phyloP scores from a whole-genome alignment of 2,113 vertebrate species.

The Plestiodon gilberti region DNA sequence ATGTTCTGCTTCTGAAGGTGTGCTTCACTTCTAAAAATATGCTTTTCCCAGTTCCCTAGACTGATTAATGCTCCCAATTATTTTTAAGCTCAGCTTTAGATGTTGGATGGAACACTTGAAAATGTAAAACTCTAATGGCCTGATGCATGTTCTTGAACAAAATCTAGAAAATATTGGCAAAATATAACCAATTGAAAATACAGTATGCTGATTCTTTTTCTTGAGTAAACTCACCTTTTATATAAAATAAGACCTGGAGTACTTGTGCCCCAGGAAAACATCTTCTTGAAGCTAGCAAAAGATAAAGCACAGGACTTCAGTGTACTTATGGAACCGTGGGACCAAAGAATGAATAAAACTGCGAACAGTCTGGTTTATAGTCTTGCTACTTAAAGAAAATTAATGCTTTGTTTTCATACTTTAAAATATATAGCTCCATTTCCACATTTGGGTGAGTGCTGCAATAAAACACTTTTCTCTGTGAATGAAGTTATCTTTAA shows the following conservation, averaged over 20 bases:
- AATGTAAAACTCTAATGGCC: neutral
- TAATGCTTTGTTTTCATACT: neutral
- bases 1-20: neutral
- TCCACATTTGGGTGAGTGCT: conserved; percentile 20
- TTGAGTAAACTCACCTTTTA: neutral
- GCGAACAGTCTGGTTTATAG: neutral
- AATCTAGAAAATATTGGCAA: neutral
- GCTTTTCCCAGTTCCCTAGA: neutral
- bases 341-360: neutral
- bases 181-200: neutral
- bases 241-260: neutral
- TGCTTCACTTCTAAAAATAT: neutral
- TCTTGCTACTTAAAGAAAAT: neutral
- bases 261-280: neutral
- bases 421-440: accelerated
- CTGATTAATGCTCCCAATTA: neutral
- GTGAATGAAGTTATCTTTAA: conserved; percentile 12
- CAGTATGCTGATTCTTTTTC: neutral
- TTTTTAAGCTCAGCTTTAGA: neutral
- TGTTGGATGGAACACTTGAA: neutral
- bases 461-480: neutral
- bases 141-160: neutral
- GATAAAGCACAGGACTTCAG: neutral
- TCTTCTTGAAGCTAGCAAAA: neutral
- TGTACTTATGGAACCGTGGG: neutral